phyloP scores from a whole-genome alignment of 2,113 vertebrate species.

The Rissa tridactyla region DNA sequence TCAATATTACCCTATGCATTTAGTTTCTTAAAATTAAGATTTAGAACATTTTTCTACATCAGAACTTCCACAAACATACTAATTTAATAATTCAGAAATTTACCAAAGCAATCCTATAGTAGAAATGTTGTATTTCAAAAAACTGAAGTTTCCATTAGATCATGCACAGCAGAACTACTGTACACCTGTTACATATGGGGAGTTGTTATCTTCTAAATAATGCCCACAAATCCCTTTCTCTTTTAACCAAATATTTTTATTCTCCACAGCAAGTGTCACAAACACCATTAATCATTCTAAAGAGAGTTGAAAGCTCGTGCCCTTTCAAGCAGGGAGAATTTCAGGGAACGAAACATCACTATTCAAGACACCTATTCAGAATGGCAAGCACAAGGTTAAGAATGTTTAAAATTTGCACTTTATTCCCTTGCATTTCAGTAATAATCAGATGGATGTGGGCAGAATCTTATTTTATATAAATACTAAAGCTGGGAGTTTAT shows the following conservation, averaged over 20 bases:
- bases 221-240: not conserved
- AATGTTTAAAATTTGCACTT: not conserved
- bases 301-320: not conserved
- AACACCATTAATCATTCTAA: not conserved
- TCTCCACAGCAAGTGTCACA: not conserved
- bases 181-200: not conserved
- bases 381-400: not conserved
- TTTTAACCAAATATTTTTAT: constrained; percentile 3
- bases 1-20: not conserved
- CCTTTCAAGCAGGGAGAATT: not conserved
- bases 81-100: not conserved
- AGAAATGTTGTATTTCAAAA: not conserved
- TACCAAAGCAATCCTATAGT: not conserved
- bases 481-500: not conserved
- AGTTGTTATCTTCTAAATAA: not conserved
- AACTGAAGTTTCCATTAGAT: not conserved
- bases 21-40: not conserved
- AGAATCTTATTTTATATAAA: not conserved
- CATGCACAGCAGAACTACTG: not conserved
- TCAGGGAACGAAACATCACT: not conserved
- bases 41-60: not conserved
- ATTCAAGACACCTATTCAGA: not conserved
- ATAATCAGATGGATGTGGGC: not conserved
- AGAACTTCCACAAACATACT: not conserved
- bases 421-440: not conserved